Percentiles rank a stretch among this genome's conserved stretches.
Evolutionary conservation across 2,797 vertebrate genomes (phyloP).

Genomic region (Brachyalestes nurse): DNA sequence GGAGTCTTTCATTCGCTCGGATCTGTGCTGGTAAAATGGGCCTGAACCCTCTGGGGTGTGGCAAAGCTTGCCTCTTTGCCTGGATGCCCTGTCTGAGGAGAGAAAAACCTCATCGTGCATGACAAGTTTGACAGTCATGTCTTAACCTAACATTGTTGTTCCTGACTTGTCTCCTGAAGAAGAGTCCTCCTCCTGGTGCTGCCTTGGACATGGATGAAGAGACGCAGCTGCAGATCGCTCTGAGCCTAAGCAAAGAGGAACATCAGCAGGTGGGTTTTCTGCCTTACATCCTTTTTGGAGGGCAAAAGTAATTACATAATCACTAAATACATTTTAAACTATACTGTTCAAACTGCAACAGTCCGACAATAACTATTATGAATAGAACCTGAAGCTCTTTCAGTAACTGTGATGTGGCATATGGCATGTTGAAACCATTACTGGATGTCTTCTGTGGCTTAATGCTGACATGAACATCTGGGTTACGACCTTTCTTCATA

Average conservation of each 20-base stretch:
- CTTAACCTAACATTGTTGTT: slow-evolving; percentile 16
- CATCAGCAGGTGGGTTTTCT: slow-evolving; percentile 88
- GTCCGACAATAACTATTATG: not conserved
- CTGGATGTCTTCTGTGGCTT: no score
- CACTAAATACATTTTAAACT: no score
- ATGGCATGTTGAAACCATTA: no score
- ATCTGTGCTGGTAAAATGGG: slow-evolving; percentile 40
- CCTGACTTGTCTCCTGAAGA: slow-evolving; percentile 59
- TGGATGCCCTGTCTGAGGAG: slow-evolving; percentile 26
- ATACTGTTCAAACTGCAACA: not conserved
- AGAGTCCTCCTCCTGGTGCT: slow-evolving; percentile 44
- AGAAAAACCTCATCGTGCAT: slow-evolving; percentile 18
- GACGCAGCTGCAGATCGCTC: slow-evolving; percentile 89
- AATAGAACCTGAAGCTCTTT: not conserved
- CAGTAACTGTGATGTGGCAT: not conserved
- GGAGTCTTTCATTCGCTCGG: slow-evolving; percentile 31
- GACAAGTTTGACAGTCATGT: not conserved
- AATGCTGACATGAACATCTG: slow-evolving; percentile 11
- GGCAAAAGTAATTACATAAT: no score
- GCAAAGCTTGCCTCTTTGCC: slow-evolving; percentile 37
- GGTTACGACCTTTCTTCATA: slow-evolving; percentile 26
- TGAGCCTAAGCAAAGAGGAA: slow-evolving; percentile 92
- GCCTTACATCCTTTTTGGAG: no score
- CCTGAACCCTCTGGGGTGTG: slow-evolving; percentile 27
- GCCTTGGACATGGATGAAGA: slow-evolving; percentile 88